Evolutionary conservation across 2,113 vertebrate species (phyloP), one percentile per base, ranked within the genome.

Genomic region (Fregetta grallaria): DNA sequence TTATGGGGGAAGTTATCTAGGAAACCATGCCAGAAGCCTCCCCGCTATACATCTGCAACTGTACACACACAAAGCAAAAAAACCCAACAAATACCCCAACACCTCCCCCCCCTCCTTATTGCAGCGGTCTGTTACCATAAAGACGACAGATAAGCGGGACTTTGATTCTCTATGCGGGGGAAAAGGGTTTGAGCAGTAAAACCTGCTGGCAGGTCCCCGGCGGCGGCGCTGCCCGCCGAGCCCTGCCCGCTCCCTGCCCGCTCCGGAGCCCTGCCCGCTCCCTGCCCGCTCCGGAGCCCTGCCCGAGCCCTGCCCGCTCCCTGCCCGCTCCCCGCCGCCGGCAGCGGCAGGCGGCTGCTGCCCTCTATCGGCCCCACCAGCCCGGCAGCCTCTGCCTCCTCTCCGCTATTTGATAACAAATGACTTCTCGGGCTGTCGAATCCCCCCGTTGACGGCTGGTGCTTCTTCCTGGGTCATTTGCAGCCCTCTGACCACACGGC

Each of bases 301-400:
- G 40, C 58, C 26, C 50, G 49, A n/a, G n/a, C n/a, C 44, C 44
- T 18, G 44, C 44, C 44, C 44, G 44, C 44, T 45, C 13, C 44
- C 44, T 38, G 42, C 42, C 42, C 42, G 42, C 42, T 42, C 42
- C 45, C 45, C 4, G 45, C 45, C 45, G 16, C 44, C 38, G 38
- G 44, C 67, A 97, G 95, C 85, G 93, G 95, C 95, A 96, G 98
- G 97, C 74, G 97, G 97, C 98, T 98, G 98, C 98, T 99, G 98
- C 99, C 99, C 99, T 98, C 99, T 99, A 93, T 98, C 97, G 99
- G 98, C 92, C 10, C 11, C 62, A 3, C 3, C 23, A 9, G 6
- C 49, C 38, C 53, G 12, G 34, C 70, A 1, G 32, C 56, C n/a
- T 13, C 61, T 5, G 61, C 61, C 38, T 5, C 7, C 18, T 3